A percentile compares a stretch with the other conserved stretches of the same genome.
Conservation (phyloP, 2,888 invertebrate genomes). For the Volucella zonaria region DNA sequence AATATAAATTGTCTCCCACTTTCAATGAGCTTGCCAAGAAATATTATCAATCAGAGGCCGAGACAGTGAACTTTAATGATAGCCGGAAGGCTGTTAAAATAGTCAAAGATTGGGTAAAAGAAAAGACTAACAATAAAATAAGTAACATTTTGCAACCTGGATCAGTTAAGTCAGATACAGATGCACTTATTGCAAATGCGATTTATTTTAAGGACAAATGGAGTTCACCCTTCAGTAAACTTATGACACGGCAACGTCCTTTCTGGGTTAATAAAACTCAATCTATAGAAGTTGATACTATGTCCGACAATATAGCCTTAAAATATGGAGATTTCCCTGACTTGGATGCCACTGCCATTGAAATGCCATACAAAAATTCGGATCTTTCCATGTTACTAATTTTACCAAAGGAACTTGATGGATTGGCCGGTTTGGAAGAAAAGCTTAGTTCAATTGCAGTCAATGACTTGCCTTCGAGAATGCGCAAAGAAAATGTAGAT, state of each 20-base stretch:
- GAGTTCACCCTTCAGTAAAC: slow-evolving; percentile 85
- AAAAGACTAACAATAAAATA: slow-evolving; percentile 92
- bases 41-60: slow-evolving; percentile 86
- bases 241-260: background rate
- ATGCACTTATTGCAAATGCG: slow-evolving; percentile 90
- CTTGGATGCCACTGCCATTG: slow-evolving; percentile 85
- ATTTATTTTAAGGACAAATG: slow-evolving; percentile 93
- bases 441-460: slow-evolving; percentile 85
- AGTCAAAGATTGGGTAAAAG: slow-evolving; percentile 92
- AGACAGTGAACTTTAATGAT: slow-evolving; percentile 86
- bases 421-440: slow-evolving; percentile 85
- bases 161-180: slow-evolving; percentile 84
- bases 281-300: slow-evolving; percentile 85
- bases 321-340: slow-evolving; percentile 82
- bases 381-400: slow-evolving; percentile 88
- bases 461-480: slow-evolving; percentile 82
- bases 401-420: slow-evolving; percentile 87
- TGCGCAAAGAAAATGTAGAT: slow-evolving; percentile 84
- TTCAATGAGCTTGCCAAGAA: slow-evolving; percentile 85
- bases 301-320: slow-evolving; percentile 84
- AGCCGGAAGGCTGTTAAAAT: slow-evolving; percentile 82
- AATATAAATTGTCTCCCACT: slow-evolving; percentile 83
- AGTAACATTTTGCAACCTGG: slow-evolving; percentile 87
- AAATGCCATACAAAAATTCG: slow-evolving; percentile 87
- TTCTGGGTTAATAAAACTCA: slow-evolving; percentile 83